Conservation (phyloP, 1,140 invertebrate species). For the Drosophila sturtevanti region DNA sequence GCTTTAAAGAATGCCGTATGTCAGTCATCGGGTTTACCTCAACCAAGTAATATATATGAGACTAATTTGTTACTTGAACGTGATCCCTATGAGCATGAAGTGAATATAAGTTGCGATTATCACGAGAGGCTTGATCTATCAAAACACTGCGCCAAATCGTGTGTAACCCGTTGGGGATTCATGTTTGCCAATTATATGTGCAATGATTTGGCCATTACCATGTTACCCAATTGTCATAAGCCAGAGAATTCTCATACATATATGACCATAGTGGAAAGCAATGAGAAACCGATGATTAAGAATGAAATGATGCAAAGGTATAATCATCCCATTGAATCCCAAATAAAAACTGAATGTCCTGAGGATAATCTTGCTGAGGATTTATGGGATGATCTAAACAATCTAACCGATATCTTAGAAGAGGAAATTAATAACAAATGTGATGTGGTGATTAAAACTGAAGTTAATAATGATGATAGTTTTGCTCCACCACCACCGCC, state of each 20-base stretch:
- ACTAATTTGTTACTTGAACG: conserved; percentile 15
- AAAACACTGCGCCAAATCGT: conserved; percentile 22
- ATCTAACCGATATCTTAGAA: neutral
- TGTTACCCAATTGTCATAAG: conserved; percentile 21
- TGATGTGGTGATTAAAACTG: neutral
- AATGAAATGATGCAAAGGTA: neutral
- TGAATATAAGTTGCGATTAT: conserved; percentile 22
- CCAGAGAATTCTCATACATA: neutral
- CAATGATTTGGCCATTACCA: conserved; percentile 25
- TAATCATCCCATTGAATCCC: too few species aligned
- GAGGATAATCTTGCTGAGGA: neutral
- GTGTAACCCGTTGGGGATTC: conserved; percentile 34
- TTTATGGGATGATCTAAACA: neutral
- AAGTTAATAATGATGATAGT: neutral
- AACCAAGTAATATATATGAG: conserved; percentile 2
- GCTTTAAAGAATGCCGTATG: conserved; percentile 19
- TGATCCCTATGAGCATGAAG: conserved; percentile 9
- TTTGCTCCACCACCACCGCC: conserved; percentile 27
- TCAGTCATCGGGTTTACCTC: neutral
- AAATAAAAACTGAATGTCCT: neutral
- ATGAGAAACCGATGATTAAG: neutral
- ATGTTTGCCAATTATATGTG: conserved; percentile 28
- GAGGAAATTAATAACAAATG: neutral
- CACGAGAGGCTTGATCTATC: conserved; percentile 12
- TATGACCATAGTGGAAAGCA: neutral